Base-by-base conservation (phyloP, 2,797 vertebrate species). In the Lophius americanus region DNA sequence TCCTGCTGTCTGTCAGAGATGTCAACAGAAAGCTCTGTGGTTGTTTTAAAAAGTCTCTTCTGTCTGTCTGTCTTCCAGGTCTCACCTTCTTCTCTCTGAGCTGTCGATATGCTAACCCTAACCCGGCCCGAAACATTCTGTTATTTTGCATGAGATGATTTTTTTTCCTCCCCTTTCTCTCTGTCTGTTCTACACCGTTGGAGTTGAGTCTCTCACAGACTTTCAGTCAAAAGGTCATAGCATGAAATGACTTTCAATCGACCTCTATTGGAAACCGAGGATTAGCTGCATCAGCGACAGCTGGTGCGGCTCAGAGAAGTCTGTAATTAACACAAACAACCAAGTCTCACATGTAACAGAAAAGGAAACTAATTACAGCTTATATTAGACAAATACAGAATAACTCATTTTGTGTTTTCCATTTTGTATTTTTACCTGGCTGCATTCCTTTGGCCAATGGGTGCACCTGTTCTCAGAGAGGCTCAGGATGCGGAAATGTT, bases 281-380 rank as follows among this genome's bases (percentile, higher is more conserved):
- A 82, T 79, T 66, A 75, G 63, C 70, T 42, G 14, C 49, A 59
- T 61, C 49, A 8, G 32, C 23, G 58, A 81, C 83, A 89, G 79
- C 74, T 79, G 78, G 42, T 52, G 54, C 64, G 9, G 49, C 33
- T 76, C 51, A 60, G 51, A 51, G 52, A 69, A 51, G 64, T 44
- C 46, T 68, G 56, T 66, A 64, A 78, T 78, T 60, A 78, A 75
- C 51, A 60, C 68, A 39, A 58, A 51, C 72, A 58, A 55, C 56
- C 47, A 56, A 51, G 54, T 51, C 56, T 50, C 64, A 51, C 49
- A 55, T 59, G 60, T n/a, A 60, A 61, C 32, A 43, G 46, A 57
- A 48, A 66, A 46, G 47, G 50, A 51, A 54, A 61, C 47, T 51
- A 78, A 70, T 77, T 33, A 64, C 10, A 62, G 57, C 50, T 33